A percentile compares a stretch with the other conserved stretches of the same genome.
phyloP scores from a whole-genome alignment of 2,888 invertebrate genomes.

The Nomada goodeniana region DNA sequence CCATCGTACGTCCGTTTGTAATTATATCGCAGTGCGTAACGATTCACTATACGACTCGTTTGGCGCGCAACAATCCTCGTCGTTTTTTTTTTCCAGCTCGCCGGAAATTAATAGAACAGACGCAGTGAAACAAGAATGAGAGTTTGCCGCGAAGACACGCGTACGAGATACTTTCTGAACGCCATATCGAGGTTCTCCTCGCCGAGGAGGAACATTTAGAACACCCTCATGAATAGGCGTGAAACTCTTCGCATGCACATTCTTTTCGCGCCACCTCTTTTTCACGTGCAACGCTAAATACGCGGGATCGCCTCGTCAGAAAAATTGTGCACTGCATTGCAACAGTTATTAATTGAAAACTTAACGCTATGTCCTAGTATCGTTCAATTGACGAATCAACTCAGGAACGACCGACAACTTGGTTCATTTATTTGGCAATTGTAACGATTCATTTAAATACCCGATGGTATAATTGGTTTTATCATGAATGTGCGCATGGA shows the following conservation, averaged over 20 bases:
- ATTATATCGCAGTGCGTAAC: slow-evolving; percentile 34
- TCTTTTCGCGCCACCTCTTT: not conserved
- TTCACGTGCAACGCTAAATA: not conserved
- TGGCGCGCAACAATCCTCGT: not conserved
- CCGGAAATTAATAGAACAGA: slow-evolving; percentile 45
- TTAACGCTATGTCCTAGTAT: not conserved
- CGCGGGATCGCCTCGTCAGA: not conserved
- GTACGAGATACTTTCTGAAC: slow-evolving; percentile 35
- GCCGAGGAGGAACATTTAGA: slow-evolving; percentile 39
- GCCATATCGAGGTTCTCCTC: slow-evolving; percentile 39
- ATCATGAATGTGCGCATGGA: too few relatives aligned
- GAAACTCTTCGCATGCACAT: not conserved
- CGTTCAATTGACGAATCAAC: too few relatives aligned
- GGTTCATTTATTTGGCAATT: too few relatives aligned
- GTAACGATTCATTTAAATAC: not conserved
- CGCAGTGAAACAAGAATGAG: slow-evolving; percentile 13
- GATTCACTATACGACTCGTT: slow-evolving; percentile 16
- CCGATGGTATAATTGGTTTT: not conserved
- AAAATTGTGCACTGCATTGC: too few relatives aligned
- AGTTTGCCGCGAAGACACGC: slow-evolving; percentile 9
- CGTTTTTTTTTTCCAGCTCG: not conserved
- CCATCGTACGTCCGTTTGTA: slow-evolving; percentile 21
- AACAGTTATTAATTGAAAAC: too few relatives aligned
- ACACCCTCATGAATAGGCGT: slow-evolving; percentile 18
- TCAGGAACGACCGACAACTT: not conserved